Percentiles rank a stretch among this genome's conserved stretches.
These are phyloP conservation scores for Myopa tessellatipennis DNA, from an alignment of 2,888 invertebrate species.

Conservation along the genomic window DNA sequence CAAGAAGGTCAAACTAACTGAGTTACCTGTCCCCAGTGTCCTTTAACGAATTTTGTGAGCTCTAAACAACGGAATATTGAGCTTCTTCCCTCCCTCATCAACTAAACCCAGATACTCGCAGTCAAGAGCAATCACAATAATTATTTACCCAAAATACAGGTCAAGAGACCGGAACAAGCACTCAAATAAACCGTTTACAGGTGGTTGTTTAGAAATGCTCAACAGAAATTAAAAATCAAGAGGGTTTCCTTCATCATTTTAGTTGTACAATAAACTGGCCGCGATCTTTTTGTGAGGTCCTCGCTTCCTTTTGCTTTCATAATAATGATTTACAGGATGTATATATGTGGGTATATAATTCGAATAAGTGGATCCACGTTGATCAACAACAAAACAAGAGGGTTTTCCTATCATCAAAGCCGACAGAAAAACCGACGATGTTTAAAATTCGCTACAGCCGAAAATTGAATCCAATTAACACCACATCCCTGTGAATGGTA, in stretches of 20 bases:
- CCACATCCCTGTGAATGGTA: not conserved
- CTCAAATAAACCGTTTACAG: conserved; percentile 34
- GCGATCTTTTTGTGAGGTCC: conserved; percentile 54
- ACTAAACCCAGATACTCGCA: too few relatives aligned
- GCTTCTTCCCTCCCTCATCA: too few relatives aligned
- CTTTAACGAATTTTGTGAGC: too few relatives aligned
- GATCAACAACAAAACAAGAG: not conserved
- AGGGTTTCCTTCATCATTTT: not conserved
- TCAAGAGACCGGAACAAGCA: conserved; percentile 25
- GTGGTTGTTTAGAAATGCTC: conserved; percentile 32
- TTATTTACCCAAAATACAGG: too few relatives aligned
- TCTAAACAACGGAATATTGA: too few relatives aligned
- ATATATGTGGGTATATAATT: conserved; percentile 11
- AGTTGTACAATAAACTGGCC: not conserved
- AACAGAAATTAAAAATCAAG: not conserved
- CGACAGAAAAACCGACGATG: not conserved
- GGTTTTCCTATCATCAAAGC: not conserved
- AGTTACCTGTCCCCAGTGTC: not conserved
- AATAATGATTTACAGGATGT: not conserved
- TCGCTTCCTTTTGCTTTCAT: conserved; percentile 47
- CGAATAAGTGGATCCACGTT: not conserved
- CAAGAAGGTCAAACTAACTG: not conserved
- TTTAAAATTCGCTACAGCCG: not conserved
- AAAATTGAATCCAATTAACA: conserved; percentile 51
- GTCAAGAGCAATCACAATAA: too few relatives aligned